These are phyloP conservation scores for Sigmodon hispidus DNA, from an alignment of 2,113 vertebrate species.

Conservation along the genomic window DNA sequence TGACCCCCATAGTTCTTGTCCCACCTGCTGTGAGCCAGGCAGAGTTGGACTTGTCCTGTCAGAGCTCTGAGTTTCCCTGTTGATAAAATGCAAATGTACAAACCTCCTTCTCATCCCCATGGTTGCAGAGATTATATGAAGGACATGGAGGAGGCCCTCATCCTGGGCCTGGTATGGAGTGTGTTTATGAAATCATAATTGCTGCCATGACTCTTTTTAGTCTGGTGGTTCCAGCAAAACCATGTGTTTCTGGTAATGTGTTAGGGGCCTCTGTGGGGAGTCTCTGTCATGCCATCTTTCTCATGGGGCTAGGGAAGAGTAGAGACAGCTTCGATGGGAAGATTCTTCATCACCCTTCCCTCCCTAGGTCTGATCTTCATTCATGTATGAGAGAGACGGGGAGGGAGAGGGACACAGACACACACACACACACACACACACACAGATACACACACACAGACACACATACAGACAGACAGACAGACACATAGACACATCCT, in stretches of 20 bases:
- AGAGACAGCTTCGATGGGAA: background rate
- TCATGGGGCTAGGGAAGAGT: background rate
- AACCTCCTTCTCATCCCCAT: too few species aligned
- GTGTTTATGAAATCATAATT: background rate
- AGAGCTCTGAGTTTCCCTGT: background rate
- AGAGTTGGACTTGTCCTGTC: background rate
- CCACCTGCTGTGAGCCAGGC: background rate
- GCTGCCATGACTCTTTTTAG: background rate
- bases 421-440: rapidly evolving
- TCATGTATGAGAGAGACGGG: background rate
- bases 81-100: background rate
- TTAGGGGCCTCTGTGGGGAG: background rate
- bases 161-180: background rate
- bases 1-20: background rate
- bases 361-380: background rate
- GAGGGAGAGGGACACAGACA: background rate
- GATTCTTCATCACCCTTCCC: background rate
- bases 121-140: background rate
- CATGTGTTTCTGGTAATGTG: background rate
- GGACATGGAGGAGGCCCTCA: background rate
- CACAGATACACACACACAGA: rapidly evolving
- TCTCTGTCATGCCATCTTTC: background rate
- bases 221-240: background rate
- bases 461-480: too few species aligned
- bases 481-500: rapidly evolving